Percentiles rank a stretch among this genome's conserved stretches.
Conservation (phyloP, 2,113 vertebrate species). For the Upupa epops region DNA sequence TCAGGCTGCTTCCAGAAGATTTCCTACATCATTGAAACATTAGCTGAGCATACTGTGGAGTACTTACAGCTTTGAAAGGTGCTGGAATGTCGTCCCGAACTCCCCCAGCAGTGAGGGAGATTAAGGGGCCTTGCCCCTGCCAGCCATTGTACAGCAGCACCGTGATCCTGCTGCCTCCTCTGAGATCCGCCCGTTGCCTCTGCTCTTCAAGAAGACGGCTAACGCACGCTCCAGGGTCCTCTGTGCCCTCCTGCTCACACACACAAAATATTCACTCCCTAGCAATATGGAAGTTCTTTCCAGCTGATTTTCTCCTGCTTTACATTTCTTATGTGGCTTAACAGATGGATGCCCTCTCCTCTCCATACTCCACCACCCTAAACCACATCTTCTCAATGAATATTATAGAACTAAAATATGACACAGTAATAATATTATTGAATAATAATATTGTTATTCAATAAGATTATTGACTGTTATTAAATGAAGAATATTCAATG, state of each 20-base stretch:
- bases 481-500: too few relatives aligned
- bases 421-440: too few relatives aligned
- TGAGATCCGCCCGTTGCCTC: not conserved
- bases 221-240: not conserved
- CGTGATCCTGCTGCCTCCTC: not conserved
- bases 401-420: too few relatives aligned
- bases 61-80: not conserved
- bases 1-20: not conserved
- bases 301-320: not conserved
- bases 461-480: too few relatives aligned
- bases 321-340: not conserved
- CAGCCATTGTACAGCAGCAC: not conserved
- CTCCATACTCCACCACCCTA: not conserved
- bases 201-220: fast-evolving
- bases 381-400: not conserved
- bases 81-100: not conserved
- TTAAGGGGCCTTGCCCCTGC: not conserved
- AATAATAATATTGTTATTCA: too few relatives aligned
- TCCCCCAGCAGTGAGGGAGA: not conserved
- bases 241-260: fast-evolving
- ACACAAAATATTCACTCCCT: not conserved
- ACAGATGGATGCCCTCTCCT: not conserved
- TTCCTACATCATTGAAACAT: constrained; percentile 16
- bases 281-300: not conserved
- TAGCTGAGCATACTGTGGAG: not conserved